These are phyloP conservation scores for Heliconius congener DNA, from an alignment of 1,140 invertebrate genomes.

Conservation along the genomic window DNA sequence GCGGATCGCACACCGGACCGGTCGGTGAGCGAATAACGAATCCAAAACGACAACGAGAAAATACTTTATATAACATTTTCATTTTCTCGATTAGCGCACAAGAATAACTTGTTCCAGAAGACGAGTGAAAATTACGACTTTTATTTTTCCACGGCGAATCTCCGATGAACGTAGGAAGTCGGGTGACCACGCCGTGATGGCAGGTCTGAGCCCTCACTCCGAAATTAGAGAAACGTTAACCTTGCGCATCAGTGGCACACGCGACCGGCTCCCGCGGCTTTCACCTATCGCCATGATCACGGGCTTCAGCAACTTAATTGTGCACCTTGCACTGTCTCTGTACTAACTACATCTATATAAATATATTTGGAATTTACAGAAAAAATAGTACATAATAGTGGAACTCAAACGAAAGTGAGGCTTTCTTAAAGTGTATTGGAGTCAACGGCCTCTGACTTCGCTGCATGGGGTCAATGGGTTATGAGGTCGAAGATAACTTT, in stretches of 20 bases:
- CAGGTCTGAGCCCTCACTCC: conserved; percentile 58
- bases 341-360: background rate
- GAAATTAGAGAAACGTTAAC: conserved; percentile 75
- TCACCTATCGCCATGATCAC: conserved; percentile 62
- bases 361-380: background rate
- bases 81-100: conserved; percentile 28
- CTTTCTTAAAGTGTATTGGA: conserved; percentile 49
- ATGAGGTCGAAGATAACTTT: conserved; percentile 41
- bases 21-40: conserved; percentile 57
- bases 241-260: conserved; percentile 64
- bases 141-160: conserved; percentile 67
- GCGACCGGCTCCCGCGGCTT: conserved; percentile 60
- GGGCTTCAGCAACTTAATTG: conserved; percentile 23
- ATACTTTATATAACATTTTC: conserved; percentile 40
- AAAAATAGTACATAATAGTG: background rate
- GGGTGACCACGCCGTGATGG: conserved; percentile 50
- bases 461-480: conserved; percentile 57
- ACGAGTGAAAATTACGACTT: conserved; percentile 41
- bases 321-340: conserved; percentile 1
- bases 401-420: conserved; percentile 55
- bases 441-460: conserved; percentile 43
- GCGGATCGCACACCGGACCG: conserved; percentile 66
- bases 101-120: conserved; percentile 47
- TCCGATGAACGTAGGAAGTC: conserved; percentile 64
- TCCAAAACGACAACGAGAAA: conserved; percentile 52